phyloP scores from a whole-genome alignment of 2,797 vertebrate genomes.

The Notoglanidium macrostoma region DNA sequence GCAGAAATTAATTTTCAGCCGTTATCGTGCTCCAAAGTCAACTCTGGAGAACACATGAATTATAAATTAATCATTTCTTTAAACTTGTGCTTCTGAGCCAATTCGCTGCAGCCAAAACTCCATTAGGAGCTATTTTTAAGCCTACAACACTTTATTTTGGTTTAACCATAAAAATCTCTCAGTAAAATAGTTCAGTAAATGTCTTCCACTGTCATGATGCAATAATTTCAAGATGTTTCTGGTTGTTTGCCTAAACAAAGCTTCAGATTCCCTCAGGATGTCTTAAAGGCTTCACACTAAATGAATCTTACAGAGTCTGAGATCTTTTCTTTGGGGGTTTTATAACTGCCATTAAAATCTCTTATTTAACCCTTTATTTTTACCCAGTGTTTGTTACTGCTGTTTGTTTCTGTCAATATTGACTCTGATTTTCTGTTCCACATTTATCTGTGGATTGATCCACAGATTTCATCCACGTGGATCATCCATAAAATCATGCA shows the following conservation, averaged over 20 bases:
- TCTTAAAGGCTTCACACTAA: not conserved
- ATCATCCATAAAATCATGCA: not conserved
- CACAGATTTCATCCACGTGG: not conserved
- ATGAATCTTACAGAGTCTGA: not conserved
- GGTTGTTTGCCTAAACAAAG: not conserved
- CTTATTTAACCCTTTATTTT: not conserved
- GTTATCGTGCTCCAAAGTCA: not conserved
- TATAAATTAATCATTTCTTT: not conserved
- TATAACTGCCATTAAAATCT: not conserved
- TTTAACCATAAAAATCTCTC: not conserved
- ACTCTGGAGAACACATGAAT: not conserved
- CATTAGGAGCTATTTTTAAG: conserved; percentile 5
- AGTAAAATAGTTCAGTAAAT: not conserved
- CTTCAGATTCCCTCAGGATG: not conserved
- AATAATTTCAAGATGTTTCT: not conserved
- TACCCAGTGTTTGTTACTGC: not conserved
- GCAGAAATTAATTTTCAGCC: not conserved
- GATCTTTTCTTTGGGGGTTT: not conserved
- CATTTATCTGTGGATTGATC: not conserved
- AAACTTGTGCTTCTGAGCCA: not conserved
- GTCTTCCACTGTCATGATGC: not conserved
- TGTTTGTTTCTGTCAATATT: not conserved
- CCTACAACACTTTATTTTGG: not conserved
- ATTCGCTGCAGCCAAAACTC: not conserved
- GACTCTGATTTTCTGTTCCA: not conserved